Evolutionary conservation across 2,113 vertebrate genomes (phyloP), one percentile per base, ranked within the genome.

Genomic region (Natator depressus): DNA sequence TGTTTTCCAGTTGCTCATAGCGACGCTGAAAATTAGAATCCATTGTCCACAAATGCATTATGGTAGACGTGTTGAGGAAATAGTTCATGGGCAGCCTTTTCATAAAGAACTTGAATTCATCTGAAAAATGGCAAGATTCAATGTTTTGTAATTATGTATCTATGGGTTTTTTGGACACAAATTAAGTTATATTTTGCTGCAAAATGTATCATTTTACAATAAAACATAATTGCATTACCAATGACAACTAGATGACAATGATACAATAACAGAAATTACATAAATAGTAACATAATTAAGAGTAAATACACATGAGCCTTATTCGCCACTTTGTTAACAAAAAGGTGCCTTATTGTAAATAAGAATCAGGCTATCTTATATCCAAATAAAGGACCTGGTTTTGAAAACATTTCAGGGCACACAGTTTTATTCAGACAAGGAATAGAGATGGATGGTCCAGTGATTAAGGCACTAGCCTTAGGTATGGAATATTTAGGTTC

Each of bases 21-120:
- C 99, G 98, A 65, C 99, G 99, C 85, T 99, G 99, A 96, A 99
- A 99, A 95, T 98, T 97, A 85, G 98, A 98, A 97, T 99, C 99
- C 98, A 99, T 98, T 24, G 99, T 99, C 99, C 99, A 99, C 98
- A 99, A 97, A 91, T 99, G 99, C 93, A 99, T 99, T 95, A 99
- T 98, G 19, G 98, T 96, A 7, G 99, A 99, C 27, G 98, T 98
- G 93, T 99, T 99, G 98, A 99, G 98, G 98, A 99, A 99, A 87
- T 99, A 99, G 98, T 98, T 99, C 97, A 99, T 98, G 7, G 99
- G 99, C 88, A 99, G 98, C 93, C 99, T 99, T 89, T 98, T 98
- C 97, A 99, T 99, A 94, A 99, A 99, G 50, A 98, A 98, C 95
- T 99, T 99, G 98, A 99, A 99, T 98, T 99, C 99, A 94, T 99